A percentile compares a stretch with the other conserved stretches of the same genome.
These are phyloP conservation scores for Bombus huntii DNA, from an alignment of 1,140 invertebrate species.

Conservation along the genomic window DNA sequence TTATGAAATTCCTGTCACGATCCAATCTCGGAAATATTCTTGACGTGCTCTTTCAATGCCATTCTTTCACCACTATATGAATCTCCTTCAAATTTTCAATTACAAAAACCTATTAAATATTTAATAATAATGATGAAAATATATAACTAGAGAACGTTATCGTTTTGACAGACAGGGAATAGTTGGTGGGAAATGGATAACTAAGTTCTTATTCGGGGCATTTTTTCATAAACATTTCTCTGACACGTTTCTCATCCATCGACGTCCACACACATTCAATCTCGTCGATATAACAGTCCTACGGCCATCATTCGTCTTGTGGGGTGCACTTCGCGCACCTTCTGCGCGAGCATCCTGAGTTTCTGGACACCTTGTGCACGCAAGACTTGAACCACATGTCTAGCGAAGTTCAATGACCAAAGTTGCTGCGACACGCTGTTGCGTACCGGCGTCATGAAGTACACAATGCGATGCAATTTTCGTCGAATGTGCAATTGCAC, in stretches of 20 bases:
- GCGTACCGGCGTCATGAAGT: slow-evolving; percentile 35
- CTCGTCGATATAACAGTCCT: background rate
- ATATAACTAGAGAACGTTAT: no score
- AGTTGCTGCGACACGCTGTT: slow-evolving; percentile 38
- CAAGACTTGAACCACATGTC: slow-evolving; percentile 58
- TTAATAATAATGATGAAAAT: no score
- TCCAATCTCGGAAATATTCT: no score
- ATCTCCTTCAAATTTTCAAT: no score
- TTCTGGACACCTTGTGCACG: slow-evolving; percentile 35
- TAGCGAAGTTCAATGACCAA: slow-evolving; percentile 62
- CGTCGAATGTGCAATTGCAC: slow-evolving; percentile 57
- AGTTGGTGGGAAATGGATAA: no score
- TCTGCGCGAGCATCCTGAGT: slow-evolving; percentile 20
- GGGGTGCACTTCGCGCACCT: background rate
- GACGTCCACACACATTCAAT: background rate
- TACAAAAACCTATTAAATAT: no score
- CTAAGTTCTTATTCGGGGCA: background rate
- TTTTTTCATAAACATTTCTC: background rate
- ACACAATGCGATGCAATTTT: slow-evolving; percentile 65
- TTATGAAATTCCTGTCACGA: no score
- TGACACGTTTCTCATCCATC: background rate
- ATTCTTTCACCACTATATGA: no score
- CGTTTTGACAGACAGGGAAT: no score
- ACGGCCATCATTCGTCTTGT: background rate
- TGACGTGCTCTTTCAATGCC: no score